phyloP scores from a whole-genome alignment of 2,888 invertebrate species.

The Atrina japonica region DNA sequence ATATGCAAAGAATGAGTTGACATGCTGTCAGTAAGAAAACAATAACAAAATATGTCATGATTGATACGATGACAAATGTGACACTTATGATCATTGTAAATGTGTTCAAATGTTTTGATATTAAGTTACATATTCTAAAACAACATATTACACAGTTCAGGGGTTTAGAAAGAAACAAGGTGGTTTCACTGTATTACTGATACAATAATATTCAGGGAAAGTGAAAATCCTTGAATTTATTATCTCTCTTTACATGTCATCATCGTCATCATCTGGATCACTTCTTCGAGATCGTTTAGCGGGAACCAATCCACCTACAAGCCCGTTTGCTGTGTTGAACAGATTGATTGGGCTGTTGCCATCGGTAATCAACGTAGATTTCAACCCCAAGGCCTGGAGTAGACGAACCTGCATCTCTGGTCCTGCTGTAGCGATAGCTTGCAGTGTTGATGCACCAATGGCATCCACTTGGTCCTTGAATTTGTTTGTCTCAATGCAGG shows the following conservation, averaged over 20 bases:
- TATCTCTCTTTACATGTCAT: background rate
- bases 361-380: slow-evolving; percentile 82
- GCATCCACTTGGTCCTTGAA: slow-evolving; percentile 81
- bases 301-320: slow-evolving; percentile 78
- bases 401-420: slow-evolving; percentile 82
- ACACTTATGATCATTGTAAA: too few species aligned
- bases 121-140: too few species aligned
- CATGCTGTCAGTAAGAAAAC: too few species aligned
- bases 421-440: slow-evolving; percentile 80
- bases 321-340: slow-evolving; percentile 81
- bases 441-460: slow-evolving; percentile 81
- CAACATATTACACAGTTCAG: too few species aligned
- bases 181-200: too few species aligned
- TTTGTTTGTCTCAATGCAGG: slow-evolving; percentile 80
- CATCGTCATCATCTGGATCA: slow-evolving; percentile 12
- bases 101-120: too few species aligned
- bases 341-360: slow-evolving; percentile 82
- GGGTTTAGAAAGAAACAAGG: too few species aligned
- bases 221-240: too few species aligned
- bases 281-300: slow-evolving; percentile 48
- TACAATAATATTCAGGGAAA: too few species aligned
- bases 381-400: slow-evolving; percentile 81
- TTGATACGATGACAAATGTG: too few species aligned
- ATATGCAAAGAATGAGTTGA: too few species aligned
- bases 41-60: too few species aligned